Evolutionary conservation across 2,797 vertebrate genomes (phyloP).

Genomic region (Fundulus diaphanus): DNA sequence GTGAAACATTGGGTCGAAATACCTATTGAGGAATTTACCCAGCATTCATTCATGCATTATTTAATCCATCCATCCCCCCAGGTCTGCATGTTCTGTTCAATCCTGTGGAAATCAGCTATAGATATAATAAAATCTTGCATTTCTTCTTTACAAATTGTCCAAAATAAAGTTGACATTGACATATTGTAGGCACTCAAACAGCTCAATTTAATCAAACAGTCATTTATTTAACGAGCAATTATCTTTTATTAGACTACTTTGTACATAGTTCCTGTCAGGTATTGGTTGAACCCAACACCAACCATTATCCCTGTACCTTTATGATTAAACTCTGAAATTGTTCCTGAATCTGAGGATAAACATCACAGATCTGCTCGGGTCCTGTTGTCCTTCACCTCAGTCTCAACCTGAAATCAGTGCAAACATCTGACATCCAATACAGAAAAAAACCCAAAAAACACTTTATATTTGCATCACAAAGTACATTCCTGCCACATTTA

Average conservation of each 20-base stretch:
- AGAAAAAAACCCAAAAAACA: slow-evolving; percentile 7
- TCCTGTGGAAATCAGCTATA: neutral
- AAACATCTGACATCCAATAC: slow-evolving; percentile 34
- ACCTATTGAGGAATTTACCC: too few species aligned
- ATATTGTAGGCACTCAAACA: neutral
- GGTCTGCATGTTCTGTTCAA: too few species aligned
- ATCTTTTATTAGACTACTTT: neutral
- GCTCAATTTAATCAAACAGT: slow-evolving; percentile 1
- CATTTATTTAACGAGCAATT: neutral
- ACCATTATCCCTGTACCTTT: neutral
- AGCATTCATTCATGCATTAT: neutral
- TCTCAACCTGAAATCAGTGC: slow-evolving; percentile 62
- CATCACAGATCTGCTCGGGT: slow-evolving; percentile 10
- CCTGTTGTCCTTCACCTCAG: slow-evolving; percentile 47
- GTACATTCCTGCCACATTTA: slow-evolving; percentile 44
- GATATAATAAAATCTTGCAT: neutral
- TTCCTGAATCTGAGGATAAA: slow-evolving; percentile 2
- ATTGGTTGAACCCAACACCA: neutral
- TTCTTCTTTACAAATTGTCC: neutral
- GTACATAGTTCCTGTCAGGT: slow-evolving; percentile 3
- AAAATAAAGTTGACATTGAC: too few species aligned
- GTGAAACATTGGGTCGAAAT: too few species aligned
- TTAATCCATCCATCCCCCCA: too few species aligned
- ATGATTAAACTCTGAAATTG: neutral
- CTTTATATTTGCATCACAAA: slow-evolving; percentile 22